Evolutionary conservation across 2,113 vertebrate species (phyloP), one percentile per base, ranked within the genome.

Genomic region (Oriolus oriolus): DNA sequence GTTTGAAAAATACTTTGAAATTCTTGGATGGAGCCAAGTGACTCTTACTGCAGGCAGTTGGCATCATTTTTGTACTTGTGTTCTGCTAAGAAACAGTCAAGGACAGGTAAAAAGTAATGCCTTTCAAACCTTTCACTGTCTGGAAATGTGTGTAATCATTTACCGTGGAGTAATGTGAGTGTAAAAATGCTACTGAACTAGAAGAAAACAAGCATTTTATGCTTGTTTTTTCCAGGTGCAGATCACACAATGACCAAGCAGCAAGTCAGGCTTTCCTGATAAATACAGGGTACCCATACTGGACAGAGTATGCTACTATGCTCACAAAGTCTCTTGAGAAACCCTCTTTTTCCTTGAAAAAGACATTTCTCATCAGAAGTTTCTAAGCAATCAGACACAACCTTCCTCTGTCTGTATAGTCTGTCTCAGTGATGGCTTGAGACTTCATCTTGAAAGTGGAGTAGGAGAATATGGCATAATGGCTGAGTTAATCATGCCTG

Each of bases 111-210:
- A 95, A 90, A 91, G n/a, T 53, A 50, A 93, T 0, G 4, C 27
- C 47, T 85, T 89, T 94, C 71, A 88, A 69, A 81, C 54, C 9
- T 94, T 93, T 89, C 23, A 7, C 30, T 70, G 59, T 42, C 13
- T 94, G 90, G 28, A 52, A 81, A 59, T 41, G 83, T 95, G 93
- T 96, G 64, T 95, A 95, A 96, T 95, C 11, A 2, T 93, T 97
- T 95, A 92, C 86, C 0, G 1, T 80, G 69, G 79, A 74, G 35
- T 74, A 86, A 77, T 89, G 45, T 59, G 49, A 77, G 79, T 90
- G 76, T 89, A 92, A 89, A 94, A 95, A 74, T 86, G 59, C 52
- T 90, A 63, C 76, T 86, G 85, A 86, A 45, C 39, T 84, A 65
- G 75, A 89, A 92, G 27, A 95, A 93, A 93, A 54, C 45, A 85